Evolutionary conservation across 2,888 invertebrate genomes (phyloP).

Genomic region (Tromatobia lineatoria): DNA sequence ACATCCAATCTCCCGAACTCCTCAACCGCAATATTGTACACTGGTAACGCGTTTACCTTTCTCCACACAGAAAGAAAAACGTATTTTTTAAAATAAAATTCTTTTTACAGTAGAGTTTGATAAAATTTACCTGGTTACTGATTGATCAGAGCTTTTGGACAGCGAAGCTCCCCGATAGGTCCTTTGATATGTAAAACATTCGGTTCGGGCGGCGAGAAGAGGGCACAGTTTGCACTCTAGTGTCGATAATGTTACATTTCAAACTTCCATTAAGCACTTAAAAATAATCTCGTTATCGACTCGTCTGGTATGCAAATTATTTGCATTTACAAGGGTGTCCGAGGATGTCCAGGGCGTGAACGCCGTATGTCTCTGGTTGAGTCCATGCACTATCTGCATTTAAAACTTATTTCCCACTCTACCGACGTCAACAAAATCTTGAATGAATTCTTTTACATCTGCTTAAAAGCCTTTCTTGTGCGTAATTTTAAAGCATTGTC

Average conservation of each 20-base stretch:
- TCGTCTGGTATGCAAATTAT: constrained; percentile 77
- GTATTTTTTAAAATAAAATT: not conserved
- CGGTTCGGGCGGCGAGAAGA: constrained; percentile 60
- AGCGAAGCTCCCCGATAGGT: constrained; percentile 51
- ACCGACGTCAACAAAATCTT: constrained; percentile 12
- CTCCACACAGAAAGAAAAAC: not conserved
- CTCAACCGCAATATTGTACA: not conserved
- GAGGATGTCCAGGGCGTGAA: constrained; percentile 8
- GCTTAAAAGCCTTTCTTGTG: not conserved
- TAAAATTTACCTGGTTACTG: constrained; percentile 30
- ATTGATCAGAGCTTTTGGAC: constrained; percentile 31
- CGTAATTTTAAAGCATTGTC: not conserved
- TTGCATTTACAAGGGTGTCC: constrained; percentile 66
- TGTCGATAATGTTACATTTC: constrained; percentile 80
- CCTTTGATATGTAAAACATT: constrained; percentile 81
- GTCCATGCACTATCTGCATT: not conserved
- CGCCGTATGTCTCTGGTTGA: constrained; percentile 3
- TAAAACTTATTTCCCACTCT: constrained; percentile 12
- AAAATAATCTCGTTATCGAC: constrained; percentile 79
- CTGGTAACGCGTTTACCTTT: not conserved
- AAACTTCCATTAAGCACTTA: constrained; percentile 82
- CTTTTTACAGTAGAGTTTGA: constrained; percentile 4
- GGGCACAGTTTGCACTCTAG: constrained; percentile 59
- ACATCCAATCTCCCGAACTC: constrained; percentile 13
- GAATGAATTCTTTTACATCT: not conserved